phyloP scores from a whole-genome alignment of 2,797 vertebrate species.

The Pipistrellus kuhlii region DNA sequence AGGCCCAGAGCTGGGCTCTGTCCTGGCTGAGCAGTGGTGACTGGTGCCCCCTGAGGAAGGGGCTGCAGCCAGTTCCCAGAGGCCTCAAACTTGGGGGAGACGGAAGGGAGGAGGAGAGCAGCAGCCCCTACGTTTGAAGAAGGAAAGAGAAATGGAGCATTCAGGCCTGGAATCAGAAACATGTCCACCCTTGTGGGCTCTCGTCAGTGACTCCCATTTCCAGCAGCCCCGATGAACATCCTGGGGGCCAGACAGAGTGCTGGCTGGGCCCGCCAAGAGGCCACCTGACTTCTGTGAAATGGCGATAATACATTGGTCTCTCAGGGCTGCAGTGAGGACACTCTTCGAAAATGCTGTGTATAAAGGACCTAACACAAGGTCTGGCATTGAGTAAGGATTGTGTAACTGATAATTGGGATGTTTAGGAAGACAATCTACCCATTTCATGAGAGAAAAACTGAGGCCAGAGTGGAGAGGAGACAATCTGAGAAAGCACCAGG shows the following conservation, averaged over 20 bases:
- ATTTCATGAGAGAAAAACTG: not conserved
- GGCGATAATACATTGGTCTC: too few species aligned
- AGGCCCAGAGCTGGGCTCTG: not conserved
- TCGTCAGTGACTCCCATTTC: not conserved
- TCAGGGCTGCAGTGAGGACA: not conserved
- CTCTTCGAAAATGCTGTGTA: rapidly evolving
- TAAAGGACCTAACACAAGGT: not conserved
- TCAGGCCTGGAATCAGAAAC: not conserved
- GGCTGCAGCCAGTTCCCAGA: not conserved
- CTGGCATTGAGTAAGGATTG: not conserved
- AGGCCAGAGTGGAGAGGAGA: not conserved
- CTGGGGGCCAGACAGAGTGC: not conserved
- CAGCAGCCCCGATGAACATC: not conserved
- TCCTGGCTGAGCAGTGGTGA: not conserved
- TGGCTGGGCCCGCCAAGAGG: not conserved
- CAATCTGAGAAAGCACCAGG: not conserved
- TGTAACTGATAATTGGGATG: rapidly evolving
- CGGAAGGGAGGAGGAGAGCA: too few species aligned
- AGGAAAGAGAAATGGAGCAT: not conserved
- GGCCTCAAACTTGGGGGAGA: not conserved
- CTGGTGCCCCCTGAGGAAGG: not conserved
- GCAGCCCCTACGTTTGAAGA: not conserved
- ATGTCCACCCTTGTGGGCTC: not conserved
- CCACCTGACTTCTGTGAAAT: not conserved
- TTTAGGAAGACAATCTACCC: not conserved